These are phyloP conservation scores for Epinephelus moara DNA, from an alignment of 2,113 vertebrate species.

Conservation along the genomic window DNA sequence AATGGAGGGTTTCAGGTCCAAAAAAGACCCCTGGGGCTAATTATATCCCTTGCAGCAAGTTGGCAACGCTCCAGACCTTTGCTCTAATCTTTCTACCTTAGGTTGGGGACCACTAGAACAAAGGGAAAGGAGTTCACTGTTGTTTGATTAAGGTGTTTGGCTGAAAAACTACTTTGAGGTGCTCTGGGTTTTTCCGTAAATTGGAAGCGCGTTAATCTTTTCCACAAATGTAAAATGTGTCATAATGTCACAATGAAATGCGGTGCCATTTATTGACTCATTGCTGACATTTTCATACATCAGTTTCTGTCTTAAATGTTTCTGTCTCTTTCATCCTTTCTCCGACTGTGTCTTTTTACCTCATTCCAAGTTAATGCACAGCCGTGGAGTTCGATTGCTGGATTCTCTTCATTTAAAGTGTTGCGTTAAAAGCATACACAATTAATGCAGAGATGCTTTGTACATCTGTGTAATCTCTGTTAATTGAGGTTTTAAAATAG, in stretches of 20 bases:
- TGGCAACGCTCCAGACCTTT: constrained; percentile 66
- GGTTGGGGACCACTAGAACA: constrained; percentile 53
- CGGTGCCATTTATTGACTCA: constrained; percentile 27
- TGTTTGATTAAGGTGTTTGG: constrained; percentile 59
- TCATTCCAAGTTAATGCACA: constrained; percentile 25
- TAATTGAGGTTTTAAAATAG: constrained; percentile 57
- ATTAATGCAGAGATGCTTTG: constrained; percentile 31
- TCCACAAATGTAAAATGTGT: background rate
- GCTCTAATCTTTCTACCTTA: constrained; percentile 67
- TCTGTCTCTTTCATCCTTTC: background rate
- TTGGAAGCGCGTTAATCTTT: background rate
- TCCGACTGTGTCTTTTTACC: background rate
- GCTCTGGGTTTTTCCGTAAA: background rate
- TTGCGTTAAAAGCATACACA: constrained; percentile 40
- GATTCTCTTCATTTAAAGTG: constrained; percentile 42
- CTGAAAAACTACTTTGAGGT: constrained; percentile 13
- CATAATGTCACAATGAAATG: constrained; percentile 1
- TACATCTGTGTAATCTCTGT: constrained; percentile 30
- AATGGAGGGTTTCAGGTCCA: constrained; percentile 67
- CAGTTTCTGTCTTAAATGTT: constrained; percentile 24
- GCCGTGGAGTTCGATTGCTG: constrained; percentile 14
- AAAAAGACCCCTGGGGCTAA: constrained; percentile 82
- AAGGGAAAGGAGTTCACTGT: constrained; percentile 24
- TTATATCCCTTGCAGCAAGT: constrained; percentile 76
- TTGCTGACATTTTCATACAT: constrained; percentile 51